Evolutionary conservation across 2,888 invertebrate species (phyloP).

Genomic region (Thymelicus sylvestris): DNA sequence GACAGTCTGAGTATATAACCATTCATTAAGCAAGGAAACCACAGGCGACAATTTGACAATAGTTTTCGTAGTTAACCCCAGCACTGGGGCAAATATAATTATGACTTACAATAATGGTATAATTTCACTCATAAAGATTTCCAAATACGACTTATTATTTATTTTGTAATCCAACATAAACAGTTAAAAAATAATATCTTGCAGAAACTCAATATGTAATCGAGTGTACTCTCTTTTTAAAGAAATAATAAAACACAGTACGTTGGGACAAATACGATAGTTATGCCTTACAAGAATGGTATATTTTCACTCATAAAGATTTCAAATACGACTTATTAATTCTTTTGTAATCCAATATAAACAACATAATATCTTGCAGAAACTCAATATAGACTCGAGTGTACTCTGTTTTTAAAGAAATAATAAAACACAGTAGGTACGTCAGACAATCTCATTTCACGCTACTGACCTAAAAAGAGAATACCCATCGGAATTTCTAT

Average conservation of each 20-base stretch:
- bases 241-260: slow-evolving; percentile 9
- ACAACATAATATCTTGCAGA: not conserved
- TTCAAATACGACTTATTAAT: too few species aligned
- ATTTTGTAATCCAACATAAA: not conserved
- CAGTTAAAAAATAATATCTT: not conserved
- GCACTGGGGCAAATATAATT: too few species aligned
- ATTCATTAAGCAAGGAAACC: too few species aligned
- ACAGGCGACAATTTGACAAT: too few species aligned
- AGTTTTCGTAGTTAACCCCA: too few species aligned
- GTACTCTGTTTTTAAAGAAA: slow-evolving; percentile 16
- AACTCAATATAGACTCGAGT: not conserved
- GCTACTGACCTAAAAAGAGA: slow-evolving; percentile 30
- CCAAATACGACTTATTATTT: too few species aligned
- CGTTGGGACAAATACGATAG: too few species aligned
- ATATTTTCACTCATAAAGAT: too few species aligned
- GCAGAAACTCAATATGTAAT: not conserved
- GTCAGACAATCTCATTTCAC: slow-evolving; percentile 12
- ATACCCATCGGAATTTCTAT: slow-evolving; percentile 20
- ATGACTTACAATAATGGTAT: too few species aligned
- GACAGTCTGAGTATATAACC: too few species aligned
- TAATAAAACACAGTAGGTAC: slow-evolving; percentile 11
- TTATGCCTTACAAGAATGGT: too few species aligned
- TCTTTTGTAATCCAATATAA: not conserved
- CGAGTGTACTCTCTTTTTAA: slow-evolving; percentile 13
- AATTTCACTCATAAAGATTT: too few species aligned